Conservation (phyloP, 2,113 vertebrate genomes). For the Poeciliopsis prolifica region DNA sequence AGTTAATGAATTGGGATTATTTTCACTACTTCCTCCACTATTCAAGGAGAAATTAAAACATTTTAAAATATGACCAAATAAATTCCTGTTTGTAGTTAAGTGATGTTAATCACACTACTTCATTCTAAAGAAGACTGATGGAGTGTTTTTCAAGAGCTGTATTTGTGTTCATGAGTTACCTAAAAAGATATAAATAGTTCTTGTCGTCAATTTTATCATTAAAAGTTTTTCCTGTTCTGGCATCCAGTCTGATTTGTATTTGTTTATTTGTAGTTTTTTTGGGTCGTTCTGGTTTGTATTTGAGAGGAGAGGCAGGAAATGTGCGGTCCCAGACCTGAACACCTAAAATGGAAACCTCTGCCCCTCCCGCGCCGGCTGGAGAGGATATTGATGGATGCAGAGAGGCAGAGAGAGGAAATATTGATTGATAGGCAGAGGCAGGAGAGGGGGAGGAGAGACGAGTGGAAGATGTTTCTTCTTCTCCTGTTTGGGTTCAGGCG, state of each 20-base stretch:
- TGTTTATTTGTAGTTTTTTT: slow-evolving; percentile 2
- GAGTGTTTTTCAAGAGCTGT: no score
- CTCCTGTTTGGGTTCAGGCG: slow-evolving; percentile 33
- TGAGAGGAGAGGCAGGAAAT: slow-evolving; percentile 14
- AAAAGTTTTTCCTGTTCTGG: not conserved
- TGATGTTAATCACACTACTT: no score
- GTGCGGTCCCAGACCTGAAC: slow-evolving; percentile 11
- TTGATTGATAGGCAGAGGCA: slow-evolving; percentile 58
- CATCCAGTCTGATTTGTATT: not conserved
- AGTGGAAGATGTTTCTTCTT: slow-evolving; percentile 8
- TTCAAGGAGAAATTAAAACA: no score
- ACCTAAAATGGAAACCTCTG: slow-evolving; percentile 57
- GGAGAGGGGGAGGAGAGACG: not conserved
- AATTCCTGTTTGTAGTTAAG: no score
- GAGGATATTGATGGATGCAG: slow-evolving; percentile 57
- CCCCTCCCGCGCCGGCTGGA: slow-evolving; percentile 36
- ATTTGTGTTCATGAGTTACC: no score
- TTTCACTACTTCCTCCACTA: no score
- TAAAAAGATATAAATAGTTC: no score
- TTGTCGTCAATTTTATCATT: no score
- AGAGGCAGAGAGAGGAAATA: slow-evolving; percentile 40
- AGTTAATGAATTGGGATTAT: no score
- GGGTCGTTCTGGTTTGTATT: slow-evolving; percentile 5
- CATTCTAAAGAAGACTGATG: no score
- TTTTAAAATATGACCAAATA: no score